Percentiles rank a stretch among this genome's conserved stretches.
phyloP scores from a whole-genome alignment of 2,113 vertebrate genomes.

The Balaeniceps rex region DNA sequence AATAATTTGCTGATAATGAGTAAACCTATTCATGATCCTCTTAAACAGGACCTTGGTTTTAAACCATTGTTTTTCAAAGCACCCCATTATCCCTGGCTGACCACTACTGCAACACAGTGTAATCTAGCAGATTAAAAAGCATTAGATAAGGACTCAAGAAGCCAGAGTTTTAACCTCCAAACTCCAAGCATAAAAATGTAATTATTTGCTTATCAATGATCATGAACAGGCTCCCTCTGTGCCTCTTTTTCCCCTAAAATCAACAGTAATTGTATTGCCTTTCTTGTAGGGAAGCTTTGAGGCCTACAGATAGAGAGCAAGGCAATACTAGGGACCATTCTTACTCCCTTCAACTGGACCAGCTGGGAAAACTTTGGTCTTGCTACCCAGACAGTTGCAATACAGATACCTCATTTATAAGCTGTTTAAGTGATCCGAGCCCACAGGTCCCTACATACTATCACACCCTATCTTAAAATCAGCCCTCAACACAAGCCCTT shows the following conservation, averaged over 20 bases:
- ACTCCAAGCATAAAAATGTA: not conserved
- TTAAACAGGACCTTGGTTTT: not conserved
- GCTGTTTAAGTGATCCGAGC: not conserved
- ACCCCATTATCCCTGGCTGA: not conserved
- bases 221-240: not conserved
- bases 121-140: not conserved
- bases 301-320: not conserved
- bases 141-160: not conserved
- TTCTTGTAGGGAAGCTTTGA: not conserved
- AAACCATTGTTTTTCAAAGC: not conserved
- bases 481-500: no score
- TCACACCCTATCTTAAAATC: no score
- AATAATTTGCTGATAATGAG: not conserved
- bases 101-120: no score
- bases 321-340: not conserved
- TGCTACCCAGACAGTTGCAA: not conserved
- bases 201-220: not conserved
- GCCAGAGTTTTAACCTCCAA: fast-evolving
- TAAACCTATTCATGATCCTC: not conserved
- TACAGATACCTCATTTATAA: not conserved
- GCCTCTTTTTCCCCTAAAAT: no score
- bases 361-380: not conserved
- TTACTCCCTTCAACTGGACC: not conserved
- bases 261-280: no score
- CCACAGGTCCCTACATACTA: no score